Base-by-base conservation (phyloP, 2,888 invertebrate genomes). In the Lampropteryx suffumata region DNA sequence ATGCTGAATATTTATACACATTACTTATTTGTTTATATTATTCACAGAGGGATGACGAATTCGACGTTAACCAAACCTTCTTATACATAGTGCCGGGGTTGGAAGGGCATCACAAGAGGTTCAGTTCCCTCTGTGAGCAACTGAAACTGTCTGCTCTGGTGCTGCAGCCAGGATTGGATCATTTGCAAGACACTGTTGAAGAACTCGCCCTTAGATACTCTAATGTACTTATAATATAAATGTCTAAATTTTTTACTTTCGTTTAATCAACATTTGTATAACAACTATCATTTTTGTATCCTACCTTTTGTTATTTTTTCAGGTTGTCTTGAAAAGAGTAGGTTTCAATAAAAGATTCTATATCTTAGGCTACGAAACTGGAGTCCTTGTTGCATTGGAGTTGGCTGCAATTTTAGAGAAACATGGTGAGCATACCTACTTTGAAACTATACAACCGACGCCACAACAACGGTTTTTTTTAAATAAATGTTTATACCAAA, bases 361-460 rank as follows among this genome's bases (percentile, higher is more conserved):
- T 50, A 50, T 84, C 1, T 10, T 82, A 43, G 83, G 82, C 1
- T 83, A 75, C 21, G 82, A 83, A 57, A 65, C 69, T 34, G 84
- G 84, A 4, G 67, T 78, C 0, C 10, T 64, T 7, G 55, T 79
- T 0, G 79, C 78, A n/a, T 53, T 83, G 17, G 78, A 82, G 60
- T 54, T 79, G 44, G 81, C 79, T 11, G 62, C 69, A 0, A 69
- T 80, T 28, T 63, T 84, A n/a, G 83, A 84, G 64, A 52, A 71
- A 1, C 43, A 62, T 10, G 84, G 83, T 83, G 66, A 64, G 45
- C 9, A 1, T 4, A 6, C 4, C n/a, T 17, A 10, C 14, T 33
- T 14, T 4, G 17, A 17, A 17, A 17, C n/a, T n/a, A n/a, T n/a
- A n/a, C n/a, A n/a, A n/a, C n/a, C n/a, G n/a, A n/a, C n/a, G n/a